Conservation (phyloP, 2,113 vertebrate genomes). For the Chunga burmeisteri region DNA sequence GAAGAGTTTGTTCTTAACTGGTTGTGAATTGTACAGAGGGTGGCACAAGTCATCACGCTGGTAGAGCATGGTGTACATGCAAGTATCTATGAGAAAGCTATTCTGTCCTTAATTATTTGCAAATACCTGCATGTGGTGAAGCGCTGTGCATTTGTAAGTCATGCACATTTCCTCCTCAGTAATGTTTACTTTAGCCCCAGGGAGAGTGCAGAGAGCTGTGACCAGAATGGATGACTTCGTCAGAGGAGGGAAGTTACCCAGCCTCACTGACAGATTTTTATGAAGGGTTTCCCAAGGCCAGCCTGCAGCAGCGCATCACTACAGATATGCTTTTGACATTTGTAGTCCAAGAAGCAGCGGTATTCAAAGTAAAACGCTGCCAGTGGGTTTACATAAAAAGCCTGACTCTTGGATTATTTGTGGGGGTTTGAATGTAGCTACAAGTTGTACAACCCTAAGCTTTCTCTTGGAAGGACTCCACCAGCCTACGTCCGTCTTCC, state of each 20-base stretch:
- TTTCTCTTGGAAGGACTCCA: background rate
- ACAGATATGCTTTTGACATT: constrained; percentile 8
- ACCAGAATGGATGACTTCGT: background rate
- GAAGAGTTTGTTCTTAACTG: background rate
- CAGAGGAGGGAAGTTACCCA: background rate
- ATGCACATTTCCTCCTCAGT: background rate
- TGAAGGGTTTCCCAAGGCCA: constrained; percentile 45
- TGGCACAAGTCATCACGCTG: background rate
- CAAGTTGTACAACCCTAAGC: background rate
- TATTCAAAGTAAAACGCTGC: constrained; percentile 15
- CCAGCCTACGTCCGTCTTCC: background rate
- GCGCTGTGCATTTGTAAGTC: background rate
- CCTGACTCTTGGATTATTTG: background rate
- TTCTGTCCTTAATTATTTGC: background rate
- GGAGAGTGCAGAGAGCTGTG: background rate
- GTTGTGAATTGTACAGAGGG: background rate
- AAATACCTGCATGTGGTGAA: background rate
- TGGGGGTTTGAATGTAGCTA: background rate
- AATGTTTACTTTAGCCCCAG: background rate
- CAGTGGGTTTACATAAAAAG: constrained; percentile 17
- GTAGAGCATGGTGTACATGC: background rate
- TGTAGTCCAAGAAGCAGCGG: constrained; percentile 4
- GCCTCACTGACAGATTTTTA: constrained; percentile 4
- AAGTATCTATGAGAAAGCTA: background rate
- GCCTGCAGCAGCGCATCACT: background rate